phyloP scores from a whole-genome alignment of 2,888 invertebrate genomes.

The Drosophila barbarae region DNA sequence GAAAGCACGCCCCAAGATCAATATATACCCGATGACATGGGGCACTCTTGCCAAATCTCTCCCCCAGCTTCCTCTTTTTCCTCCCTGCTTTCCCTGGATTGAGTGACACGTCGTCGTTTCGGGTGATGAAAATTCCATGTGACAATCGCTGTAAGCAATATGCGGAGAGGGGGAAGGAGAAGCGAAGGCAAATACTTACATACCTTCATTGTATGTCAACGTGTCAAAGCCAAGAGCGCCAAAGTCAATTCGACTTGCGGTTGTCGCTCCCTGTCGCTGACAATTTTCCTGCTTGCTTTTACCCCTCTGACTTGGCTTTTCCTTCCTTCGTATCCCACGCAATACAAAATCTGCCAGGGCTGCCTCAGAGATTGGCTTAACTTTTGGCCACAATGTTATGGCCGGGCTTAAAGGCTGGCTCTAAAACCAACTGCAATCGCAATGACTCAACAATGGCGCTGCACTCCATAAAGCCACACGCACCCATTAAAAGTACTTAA shows the following conservation, averaged over 20 bases:
- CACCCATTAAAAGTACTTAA: slow-evolving; percentile 62
- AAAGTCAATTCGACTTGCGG: slow-evolving; percentile 74
- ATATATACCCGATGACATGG: slow-evolving; percentile 72
- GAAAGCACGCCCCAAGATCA: slow-evolving; percentile 48
- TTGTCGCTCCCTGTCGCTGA: slow-evolving; percentile 47
- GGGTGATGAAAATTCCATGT: slow-evolving; percentile 67
- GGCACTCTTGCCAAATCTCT: slow-evolving; percentile 45
- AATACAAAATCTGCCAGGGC: neutral
- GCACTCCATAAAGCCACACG: slow-evolving; percentile 29
- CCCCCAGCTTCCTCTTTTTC: neutral
- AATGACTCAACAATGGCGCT: slow-evolving; percentile 34
- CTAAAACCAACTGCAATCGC: slow-evolving; percentile 21
- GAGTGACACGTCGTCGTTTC: slow-evolving; percentile 33
- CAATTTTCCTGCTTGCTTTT: slow-evolving; percentile 40
- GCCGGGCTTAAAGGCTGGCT: slow-evolving; percentile 8
- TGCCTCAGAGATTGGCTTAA: slow-evolving; percentile 33
- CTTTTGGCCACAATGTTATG: slow-evolving; percentile 35
- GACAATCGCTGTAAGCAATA: slow-evolving; percentile 69
- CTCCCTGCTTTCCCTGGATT: slow-evolving; percentile 4
- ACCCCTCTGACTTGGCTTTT: neutral
- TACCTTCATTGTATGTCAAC: slow-evolving; percentile 72
- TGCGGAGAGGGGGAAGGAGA: slow-evolving; percentile 7
- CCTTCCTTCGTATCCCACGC: neutral
- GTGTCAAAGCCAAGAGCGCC: slow-evolving; percentile 74
- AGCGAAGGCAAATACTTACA: slow-evolving; percentile 50